A percentile compares a stretch with the other conserved stretches of the same genome.
Conservation (phyloP, 2,797 vertebrate species). For the Malurus leucopterus region DNA sequence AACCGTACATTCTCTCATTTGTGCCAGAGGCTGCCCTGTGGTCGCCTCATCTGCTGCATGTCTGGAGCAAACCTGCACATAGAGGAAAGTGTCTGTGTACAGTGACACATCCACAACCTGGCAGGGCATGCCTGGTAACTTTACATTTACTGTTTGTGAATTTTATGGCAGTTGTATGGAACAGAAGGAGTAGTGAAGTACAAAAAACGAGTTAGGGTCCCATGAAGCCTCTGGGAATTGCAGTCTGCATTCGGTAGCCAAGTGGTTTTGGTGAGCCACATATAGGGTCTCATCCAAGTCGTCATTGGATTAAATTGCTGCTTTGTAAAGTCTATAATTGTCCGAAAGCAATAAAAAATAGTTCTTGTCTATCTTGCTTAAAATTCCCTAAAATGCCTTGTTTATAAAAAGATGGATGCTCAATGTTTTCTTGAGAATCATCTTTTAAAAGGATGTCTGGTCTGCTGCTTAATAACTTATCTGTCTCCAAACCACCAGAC, state of each 20-base stretch:
- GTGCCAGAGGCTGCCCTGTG: neutral
- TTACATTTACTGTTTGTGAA: rapidly evolving
- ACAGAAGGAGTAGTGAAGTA: neutral
- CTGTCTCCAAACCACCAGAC: neutral
- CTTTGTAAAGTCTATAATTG: neutral
- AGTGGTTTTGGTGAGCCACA: neutral
- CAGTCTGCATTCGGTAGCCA: neutral
- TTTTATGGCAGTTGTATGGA: neutral
- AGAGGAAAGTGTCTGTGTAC: neutral
- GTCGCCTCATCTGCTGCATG: neutral
- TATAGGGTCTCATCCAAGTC: neutral
- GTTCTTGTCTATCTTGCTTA: neutral
- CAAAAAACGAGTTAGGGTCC: neutral
- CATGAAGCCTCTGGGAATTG: neutral
- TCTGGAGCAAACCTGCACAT: rapidly evolving
- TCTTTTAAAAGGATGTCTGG: neutral
- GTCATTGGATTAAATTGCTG: neutral
- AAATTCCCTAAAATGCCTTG: neutral
- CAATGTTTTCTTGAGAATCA: neutral
- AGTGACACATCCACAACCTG: neutral
- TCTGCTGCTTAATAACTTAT: neutral
- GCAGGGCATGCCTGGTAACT: neutral
- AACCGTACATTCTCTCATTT: neutral
- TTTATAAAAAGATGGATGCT: neutral
- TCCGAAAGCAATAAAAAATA: neutral